Base-by-base conservation (phyloP, 2,888 invertebrate genomes). In the Melangyna quadrimaculata region DNA sequence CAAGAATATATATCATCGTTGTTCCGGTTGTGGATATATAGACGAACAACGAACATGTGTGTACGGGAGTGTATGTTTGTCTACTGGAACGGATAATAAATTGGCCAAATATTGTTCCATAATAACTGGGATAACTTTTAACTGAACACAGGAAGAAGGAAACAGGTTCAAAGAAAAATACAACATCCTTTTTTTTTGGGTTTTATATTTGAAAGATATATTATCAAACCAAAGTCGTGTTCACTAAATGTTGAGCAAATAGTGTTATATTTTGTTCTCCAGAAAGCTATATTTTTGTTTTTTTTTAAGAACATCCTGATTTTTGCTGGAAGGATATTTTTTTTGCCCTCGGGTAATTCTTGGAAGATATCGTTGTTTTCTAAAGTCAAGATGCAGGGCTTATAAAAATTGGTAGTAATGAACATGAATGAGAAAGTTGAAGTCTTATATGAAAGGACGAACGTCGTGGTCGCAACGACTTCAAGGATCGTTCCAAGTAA, bases 71-170 rank as follows among this genome's bases (percentile, higher is more conserved):
- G 17, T 53, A 53, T 70, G 37, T 43, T 17, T 55, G 61, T n/a
- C 59, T 57, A 57, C 29, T 55, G 69, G 19, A 69, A 32, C 24
- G 37, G 55, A 65, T 75, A 75, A 59, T 79, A 84, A 84, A 84
- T 84, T 79, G 83, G 79, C 70, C 74, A 84, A 84, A 84, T 79
- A 84, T 84, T 84, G 67, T 79, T 79, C 74, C 59, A 27, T 75
- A 84, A 75, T 84, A 84, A 72, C 71, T 48, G 55, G 73, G 69
- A 73, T 74, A 67, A 43, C 63, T 61, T 70, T 78, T 51, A 83
- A 57, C 83, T 67, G 65, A 79, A 67, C 74, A 59, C 79, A 27
- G 55, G 29, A 43, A 48, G 48, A 53, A 61, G 40, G 55, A 53
- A 45, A 45, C 14, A 69, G 40, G n/a, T 35, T 51, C 10, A n/a